Conservation (phyloP, 1,140 invertebrate genomes). For the Drosophila busckii region DNA sequence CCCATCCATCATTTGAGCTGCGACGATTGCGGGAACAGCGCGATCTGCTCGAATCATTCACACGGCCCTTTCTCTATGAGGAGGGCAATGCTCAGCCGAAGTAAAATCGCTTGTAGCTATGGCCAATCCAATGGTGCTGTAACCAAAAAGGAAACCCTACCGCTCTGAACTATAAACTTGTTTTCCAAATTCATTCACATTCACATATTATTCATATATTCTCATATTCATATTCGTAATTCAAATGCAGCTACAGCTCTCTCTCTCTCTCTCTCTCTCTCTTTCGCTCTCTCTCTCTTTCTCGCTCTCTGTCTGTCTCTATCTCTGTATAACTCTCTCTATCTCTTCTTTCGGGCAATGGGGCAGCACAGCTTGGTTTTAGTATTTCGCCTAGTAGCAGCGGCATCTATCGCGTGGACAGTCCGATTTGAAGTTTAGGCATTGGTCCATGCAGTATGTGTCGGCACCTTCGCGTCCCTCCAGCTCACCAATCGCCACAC, state of each 20-base stretch:
- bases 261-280: too few relatives aligned
- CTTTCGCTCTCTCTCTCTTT: too few relatives aligned
- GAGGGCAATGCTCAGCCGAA: constrained; percentile 2
- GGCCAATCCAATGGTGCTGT: not conserved
- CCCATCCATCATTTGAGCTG: constrained; percentile 30
- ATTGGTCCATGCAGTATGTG: constrained; percentile 90
- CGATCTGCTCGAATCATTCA: constrained; percentile 47
- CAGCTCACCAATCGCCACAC: constrained; percentile 88
- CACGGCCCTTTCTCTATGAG: constrained; percentile 45
- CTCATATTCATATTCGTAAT: constrained; percentile 7
- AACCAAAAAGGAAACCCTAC: not conserved
- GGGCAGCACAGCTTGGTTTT: constrained; percentile 56
- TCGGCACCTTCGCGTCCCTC: constrained; percentile 86
- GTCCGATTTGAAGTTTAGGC: constrained; percentile 85
- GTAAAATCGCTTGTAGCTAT: not conserved
- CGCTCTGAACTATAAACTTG: too few relatives aligned
- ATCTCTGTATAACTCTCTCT: constrained; percentile 1
- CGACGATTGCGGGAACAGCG: constrained; percentile 46
- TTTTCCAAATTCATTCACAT: constrained; percentile 30
- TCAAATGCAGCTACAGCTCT: constrained; percentile 5
- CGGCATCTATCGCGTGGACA: constrained; percentile 86
- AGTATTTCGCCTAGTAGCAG: constrained; percentile 81
- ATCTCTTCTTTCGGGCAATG: constrained; percentile 41
- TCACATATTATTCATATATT: constrained; percentile 20
- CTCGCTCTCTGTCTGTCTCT: too few relatives aligned